Evolutionary conservation across 2,113 vertebrate species (phyloP), one percentile per base, ranked within the genome.

Genomic region (Eptesicus fuscus): DNA sequence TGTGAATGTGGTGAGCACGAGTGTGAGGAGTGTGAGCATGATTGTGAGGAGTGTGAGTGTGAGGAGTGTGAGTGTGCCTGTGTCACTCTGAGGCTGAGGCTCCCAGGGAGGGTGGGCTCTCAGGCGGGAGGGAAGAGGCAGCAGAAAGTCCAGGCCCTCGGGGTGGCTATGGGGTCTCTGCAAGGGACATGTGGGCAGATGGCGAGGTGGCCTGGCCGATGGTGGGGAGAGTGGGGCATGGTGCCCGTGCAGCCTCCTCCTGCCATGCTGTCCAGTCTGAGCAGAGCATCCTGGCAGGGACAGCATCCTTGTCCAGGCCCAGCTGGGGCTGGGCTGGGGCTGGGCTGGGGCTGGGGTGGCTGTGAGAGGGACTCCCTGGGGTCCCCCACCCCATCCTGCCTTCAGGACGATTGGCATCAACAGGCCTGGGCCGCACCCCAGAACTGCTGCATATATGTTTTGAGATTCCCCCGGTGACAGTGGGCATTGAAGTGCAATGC

Each of bases 191-290:
- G 22, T 16, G 77, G 76, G 49, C 59, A 79, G 49, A 23, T 23
- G 49, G n/a, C 4, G 9, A 61, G 23, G 59, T 25, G 59, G 23
- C n/a, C n/a, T 35, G 59, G 28, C 28, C 2, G 18, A 61, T 28
- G 23, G 59, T 61, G 30, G 28, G 30, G 10, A 2, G 6, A 6
- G 28, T 44, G 40, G 30, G 40, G 7, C 5, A 1, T 37, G 51
- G 51, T 5, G 77, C n/a, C 42, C 14, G 2, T 32, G 73, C 28
- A 40, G 25, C 79, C 28, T 13, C 37, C 37, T 61, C 17, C 28
- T 1, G 7, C 14, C 42, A 17, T 28, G 59, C 13, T 1, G 2
- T 10, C 13, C 0, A 16, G 12, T 25, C 32, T 0, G 37, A 63
- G 79, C 30, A 4, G 28, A 13, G 40, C 2, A 18, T 23, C 9